Percentiles rank a stretch among this genome's conserved stretches.
phyloP scores from a whole-genome alignment of 2,113 vertebrate genomes.

The Atractosteus spatula region DNA sequence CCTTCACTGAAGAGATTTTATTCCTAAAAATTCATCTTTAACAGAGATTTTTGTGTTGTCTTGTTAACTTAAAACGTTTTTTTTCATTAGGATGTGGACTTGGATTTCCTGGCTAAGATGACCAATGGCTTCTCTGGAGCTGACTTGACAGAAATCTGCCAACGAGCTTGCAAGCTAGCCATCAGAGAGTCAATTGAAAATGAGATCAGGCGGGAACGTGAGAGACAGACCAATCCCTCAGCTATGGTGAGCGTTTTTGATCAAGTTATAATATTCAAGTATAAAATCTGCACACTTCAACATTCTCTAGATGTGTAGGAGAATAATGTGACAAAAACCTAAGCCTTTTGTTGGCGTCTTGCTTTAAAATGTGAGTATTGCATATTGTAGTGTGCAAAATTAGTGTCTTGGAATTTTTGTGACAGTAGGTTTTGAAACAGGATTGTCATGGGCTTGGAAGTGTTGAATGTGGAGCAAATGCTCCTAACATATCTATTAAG shows the following conservation, averaged over 20 bases:
- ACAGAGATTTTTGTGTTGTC: no score
- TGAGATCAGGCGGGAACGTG: slow-evolving; percentile 89
- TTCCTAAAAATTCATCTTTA: no score
- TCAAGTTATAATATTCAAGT: background rate
- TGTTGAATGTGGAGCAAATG: background rate
- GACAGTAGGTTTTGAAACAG: background rate
- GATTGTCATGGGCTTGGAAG: background rate
- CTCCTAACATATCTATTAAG: background rate
- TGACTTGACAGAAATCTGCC: slow-evolving; percentile 95
- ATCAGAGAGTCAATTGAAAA: slow-evolving; percentile 96
- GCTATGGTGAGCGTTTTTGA: slow-evolving; percentile 83
- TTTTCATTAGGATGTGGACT: slow-evolving; percentile 80
- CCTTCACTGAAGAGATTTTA: no score
- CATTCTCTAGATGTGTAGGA: no score
- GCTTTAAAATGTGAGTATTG: no score
- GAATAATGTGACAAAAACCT: no score
- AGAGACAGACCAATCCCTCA: slow-evolving; percentile 94
- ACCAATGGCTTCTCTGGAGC: slow-evolving; percentile 97
- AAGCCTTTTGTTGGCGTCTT: no score
- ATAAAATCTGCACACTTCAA: no score
- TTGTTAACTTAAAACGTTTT: background rate
- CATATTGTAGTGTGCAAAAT: no score
- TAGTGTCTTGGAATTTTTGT: background rate
- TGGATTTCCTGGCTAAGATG: slow-evolving; percentile 96
- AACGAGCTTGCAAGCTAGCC: slow-evolving; percentile 94